Percentiles rank a stretch among this genome's conserved stretches.
Evolutionary conservation across 2,888 invertebrate species (phyloP).

Genomic region (Lepidocyrtinus sp.): DNA sequence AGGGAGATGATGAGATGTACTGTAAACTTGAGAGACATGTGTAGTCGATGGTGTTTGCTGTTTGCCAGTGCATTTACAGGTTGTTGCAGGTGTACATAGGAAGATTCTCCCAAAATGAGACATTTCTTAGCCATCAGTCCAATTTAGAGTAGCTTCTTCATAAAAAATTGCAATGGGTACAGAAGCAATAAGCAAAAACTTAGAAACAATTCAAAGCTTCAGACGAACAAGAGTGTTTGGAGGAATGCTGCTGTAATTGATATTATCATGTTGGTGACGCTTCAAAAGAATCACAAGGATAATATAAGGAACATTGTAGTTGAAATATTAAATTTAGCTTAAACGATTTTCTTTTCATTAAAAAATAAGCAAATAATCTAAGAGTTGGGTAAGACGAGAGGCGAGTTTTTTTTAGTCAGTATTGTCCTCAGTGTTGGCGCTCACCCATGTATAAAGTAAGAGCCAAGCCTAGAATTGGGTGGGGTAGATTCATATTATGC

Average conservation of each 20-base stretch:
- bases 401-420: neutral
- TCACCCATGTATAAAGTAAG: conserved; percentile 50
- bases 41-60: neutral
- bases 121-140: no score
- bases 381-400: neutral
- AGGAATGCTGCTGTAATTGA: no score
- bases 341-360: neutral
- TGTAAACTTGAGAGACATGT: neutral
- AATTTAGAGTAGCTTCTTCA: no score
- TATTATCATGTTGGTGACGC: conserved; percentile 8
- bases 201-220: no score
- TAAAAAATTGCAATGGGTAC: no score
- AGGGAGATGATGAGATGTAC: no score
- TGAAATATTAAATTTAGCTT: conserved; percentile 7
- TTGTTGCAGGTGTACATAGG: no score
- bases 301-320: neutral
- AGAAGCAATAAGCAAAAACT: no score
- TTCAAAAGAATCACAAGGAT: neutral
- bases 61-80: no score
- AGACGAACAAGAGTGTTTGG: no score
- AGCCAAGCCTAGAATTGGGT: conserved; percentile 60
- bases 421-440: neutral
- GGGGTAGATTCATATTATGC: conserved; percentile 53
- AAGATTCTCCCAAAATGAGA: no score
- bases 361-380: neutral